Evolutionary conservation across 2,797 vertebrate species (phyloP).

Genomic region (Taeniopygia guttata): DNA sequence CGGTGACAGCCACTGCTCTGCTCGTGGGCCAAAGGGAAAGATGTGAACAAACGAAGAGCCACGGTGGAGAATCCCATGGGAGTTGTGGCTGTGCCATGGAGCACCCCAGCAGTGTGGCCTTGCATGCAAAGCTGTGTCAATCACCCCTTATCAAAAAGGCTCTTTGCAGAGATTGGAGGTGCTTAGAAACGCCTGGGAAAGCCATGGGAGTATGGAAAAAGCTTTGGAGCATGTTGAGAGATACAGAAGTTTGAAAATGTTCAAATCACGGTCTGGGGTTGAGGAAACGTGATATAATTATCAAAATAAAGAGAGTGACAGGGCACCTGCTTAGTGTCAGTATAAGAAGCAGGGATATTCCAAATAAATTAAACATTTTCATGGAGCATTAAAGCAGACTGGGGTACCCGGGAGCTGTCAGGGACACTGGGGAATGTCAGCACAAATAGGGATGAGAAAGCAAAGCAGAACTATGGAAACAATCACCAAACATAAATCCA

Average conservation of each 20-base stretch:
- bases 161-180: background rate
- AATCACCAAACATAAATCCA: background rate
- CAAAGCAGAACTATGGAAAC: background rate
- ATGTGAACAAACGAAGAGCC: background rate
- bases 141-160: background rate
- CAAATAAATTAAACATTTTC: background rate
- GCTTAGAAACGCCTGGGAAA: background rate
- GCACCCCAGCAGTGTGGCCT: background rate
- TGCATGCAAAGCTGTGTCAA: background rate
- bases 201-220: background rate
- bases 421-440: background rate
- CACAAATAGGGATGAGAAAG: background rate
- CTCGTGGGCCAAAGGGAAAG: background rate
- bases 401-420: background rate
- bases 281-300: background rate
- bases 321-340: background rate
- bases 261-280: background rate
- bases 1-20: background rate
- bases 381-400: background rate
- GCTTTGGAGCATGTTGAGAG: background rate
- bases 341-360: background rate
- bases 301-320: background rate
- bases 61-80: background rate
- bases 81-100: background rate
- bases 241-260: background rate